phyloP scores from a whole-genome alignment of 1,140 invertebrate species.

The Venturia canescens region DNA sequence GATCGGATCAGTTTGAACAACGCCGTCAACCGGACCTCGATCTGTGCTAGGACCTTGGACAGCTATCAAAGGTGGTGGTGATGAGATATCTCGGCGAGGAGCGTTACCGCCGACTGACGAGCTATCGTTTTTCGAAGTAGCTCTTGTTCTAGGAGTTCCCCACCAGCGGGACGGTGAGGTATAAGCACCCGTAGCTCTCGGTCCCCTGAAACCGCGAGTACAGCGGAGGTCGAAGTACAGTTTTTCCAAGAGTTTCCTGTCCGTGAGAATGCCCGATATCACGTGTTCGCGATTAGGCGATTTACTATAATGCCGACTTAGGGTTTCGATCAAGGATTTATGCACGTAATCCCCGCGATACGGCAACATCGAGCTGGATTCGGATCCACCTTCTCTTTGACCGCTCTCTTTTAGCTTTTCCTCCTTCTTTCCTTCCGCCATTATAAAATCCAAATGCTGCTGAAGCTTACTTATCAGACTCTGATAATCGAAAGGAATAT shows the following conservation, averaged over 20 bases:
- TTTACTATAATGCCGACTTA: slow-evolving; percentile 82
- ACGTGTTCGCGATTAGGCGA: slow-evolving; percentile 82
- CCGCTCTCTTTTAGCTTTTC: slow-evolving; percentile 38
- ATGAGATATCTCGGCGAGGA: slow-evolving; percentile 67
- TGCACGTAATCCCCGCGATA: slow-evolving; percentile 80
- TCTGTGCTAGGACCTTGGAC: slow-evolving; percentile 80
- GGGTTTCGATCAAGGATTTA: slow-evolving; percentile 80
- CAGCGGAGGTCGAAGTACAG: slow-evolving; percentile 85
- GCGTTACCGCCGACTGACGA: background rate
- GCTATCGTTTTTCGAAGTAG: slow-evolving; percentile 44
- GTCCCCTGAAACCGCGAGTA: slow-evolving; percentile 81
- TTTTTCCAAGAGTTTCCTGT: slow-evolving; percentile 84
- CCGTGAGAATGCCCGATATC: slow-evolving; percentile 83
- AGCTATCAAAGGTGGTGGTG: slow-evolving; percentile 83
- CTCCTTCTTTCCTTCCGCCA: slow-evolving; percentile 65
- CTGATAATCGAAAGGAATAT: slow-evolving; percentile 78
- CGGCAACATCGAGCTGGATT: slow-evolving; percentile 58
- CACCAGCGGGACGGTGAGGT: slow-evolving; percentile 73
- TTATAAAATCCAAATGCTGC: slow-evolving; percentile 79
- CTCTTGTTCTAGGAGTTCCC: slow-evolving; percentile 68
- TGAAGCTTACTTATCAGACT: slow-evolving; percentile 82
- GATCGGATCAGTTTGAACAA: slow-evolving; percentile 81
- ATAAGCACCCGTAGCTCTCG: slow-evolving; percentile 72
- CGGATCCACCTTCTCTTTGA: slow-evolving; percentile 52
- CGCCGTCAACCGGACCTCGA: slow-evolving; percentile 71